Percentiles rank a stretch among this genome's conserved stretches.
Conservation (phyloP, 2,797 vertebrate species). For the Dicrostonyx torquatus region DNA sequence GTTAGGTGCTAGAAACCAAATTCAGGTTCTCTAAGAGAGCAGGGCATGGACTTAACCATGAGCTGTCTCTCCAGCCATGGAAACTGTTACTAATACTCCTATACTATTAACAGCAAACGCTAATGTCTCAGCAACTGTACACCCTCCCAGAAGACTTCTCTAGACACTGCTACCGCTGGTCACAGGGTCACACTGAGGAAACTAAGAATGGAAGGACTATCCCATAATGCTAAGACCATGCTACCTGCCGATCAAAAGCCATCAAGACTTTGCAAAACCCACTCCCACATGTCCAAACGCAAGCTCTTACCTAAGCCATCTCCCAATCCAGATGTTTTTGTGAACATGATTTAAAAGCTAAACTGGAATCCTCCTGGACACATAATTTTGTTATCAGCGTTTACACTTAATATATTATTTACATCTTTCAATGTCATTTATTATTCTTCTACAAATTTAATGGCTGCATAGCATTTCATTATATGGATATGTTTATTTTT, state of each 20-base stretch:
- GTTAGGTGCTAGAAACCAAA: not conserved
- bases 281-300: not conserved
- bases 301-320: not conserved
- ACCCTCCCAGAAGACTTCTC: not conserved
- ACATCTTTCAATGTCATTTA: constrained; percentile 41
- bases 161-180: not conserved
- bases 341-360: constrained; percentile 11
- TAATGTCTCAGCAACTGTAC: not conserved
- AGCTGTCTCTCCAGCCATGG: not conserved
- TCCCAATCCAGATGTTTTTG: constrained; percentile 22
- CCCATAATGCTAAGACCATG: not conserved
- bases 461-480: constrained; percentile 43
- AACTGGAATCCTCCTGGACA: not conserved
- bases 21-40: not conserved
- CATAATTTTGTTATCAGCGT: constrained; percentile 28
- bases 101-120: not conserved
- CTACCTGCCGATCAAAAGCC: not conserved
- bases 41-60: too few species aligned
- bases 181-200: not conserved
- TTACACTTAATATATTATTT: constrained; percentile 51
- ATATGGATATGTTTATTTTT: constrained; percentile 59
- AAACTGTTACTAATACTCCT: not conserved
- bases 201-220: not conserved
- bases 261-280: not conserved
- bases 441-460: constrained; percentile 55